Percentiles rank a stretch among this genome's conserved stretches.
Evolutionary conservation across 2,113 vertebrate genomes (phyloP).

Genomic region (Sapayoa aenigma): DNA sequence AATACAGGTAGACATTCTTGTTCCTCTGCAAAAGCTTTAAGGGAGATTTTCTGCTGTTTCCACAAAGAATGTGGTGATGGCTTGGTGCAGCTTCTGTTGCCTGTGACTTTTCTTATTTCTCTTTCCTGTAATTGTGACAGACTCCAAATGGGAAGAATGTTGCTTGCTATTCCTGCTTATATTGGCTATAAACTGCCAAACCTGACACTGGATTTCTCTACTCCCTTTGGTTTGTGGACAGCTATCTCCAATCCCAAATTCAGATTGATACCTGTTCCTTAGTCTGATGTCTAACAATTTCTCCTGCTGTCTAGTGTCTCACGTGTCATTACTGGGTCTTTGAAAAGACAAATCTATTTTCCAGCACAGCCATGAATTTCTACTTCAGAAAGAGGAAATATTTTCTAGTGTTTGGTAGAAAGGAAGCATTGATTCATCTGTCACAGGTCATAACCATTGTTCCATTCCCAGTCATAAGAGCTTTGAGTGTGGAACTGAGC

Average conservation of each 20-base stretch:
- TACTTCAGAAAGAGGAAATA: slow-evolving; percentile 9
- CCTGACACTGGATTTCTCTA: neutral
- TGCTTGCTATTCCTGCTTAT: neutral
- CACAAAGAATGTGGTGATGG: neutral
- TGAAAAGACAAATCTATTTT: slow-evolving; percentile 11
- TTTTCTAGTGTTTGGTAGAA: neutral
- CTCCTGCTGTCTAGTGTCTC: neutral
- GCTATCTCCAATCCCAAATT: neutral
- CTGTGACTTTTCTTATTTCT: neutral
- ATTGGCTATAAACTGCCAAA: neutral
- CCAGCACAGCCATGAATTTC: neutral
- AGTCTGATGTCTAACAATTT: neutral
- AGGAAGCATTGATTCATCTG: neutral
- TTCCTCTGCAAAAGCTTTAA: neutral
- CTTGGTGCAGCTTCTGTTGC: neutral
- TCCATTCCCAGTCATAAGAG: neutral
- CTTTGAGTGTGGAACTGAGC: neutral
- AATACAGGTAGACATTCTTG: neutral
- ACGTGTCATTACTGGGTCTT: neutral
- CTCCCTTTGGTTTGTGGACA: neutral
- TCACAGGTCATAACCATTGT: slow-evolving; percentile 32
- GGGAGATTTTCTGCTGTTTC: neutral
- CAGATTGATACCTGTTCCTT: neutral
- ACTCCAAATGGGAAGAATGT: neutral
- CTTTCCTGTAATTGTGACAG: neutral